These are phyloP conservation scores for Dasypus novemcinctus DNA, from an alignment of 2,113 vertebrate genomes.

Conservation along the genomic window DNA sequence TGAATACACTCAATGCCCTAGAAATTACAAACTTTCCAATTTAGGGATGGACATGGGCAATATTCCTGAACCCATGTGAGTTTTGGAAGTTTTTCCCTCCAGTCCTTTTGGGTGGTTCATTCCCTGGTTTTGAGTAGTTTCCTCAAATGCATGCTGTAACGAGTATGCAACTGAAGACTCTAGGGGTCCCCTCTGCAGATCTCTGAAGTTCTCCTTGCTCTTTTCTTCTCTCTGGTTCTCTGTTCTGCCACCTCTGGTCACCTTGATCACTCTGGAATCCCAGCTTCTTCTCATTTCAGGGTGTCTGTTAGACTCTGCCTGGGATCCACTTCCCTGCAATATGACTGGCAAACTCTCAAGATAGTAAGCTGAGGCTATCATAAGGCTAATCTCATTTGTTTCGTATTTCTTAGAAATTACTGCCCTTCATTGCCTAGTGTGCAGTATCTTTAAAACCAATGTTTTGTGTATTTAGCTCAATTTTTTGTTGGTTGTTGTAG, in stretches of 20 bases:
- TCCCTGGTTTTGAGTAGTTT: neutral
- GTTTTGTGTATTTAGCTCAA: neutral
- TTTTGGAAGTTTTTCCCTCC: neutral
- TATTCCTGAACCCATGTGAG: neutral
- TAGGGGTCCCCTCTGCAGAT: neutral
- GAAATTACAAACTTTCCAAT: neutral
- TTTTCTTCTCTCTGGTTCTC: neutral
- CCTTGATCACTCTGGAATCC: neutral
- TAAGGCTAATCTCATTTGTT: neutral
- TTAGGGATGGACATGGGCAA: neutral
- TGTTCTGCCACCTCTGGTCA: neutral
- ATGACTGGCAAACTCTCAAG: neutral
- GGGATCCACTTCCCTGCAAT: neutral
- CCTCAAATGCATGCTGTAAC: neutral
- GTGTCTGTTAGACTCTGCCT: neutral
- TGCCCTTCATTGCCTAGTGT: neutral
- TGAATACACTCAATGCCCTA: neutral
- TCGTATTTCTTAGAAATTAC: neutral
- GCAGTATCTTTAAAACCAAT: neutral
- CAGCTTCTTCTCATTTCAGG: neutral
- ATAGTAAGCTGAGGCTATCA: neutral
- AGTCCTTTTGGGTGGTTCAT: neutral
- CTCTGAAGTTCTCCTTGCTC: neutral
- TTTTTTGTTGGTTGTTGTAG: constrained; percentile 7
- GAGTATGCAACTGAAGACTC: neutral